These are phyloP conservation scores for Mantis religiosa DNA, from an alignment of 2,888 invertebrate genomes.

Conservation along the genomic window DNA sequence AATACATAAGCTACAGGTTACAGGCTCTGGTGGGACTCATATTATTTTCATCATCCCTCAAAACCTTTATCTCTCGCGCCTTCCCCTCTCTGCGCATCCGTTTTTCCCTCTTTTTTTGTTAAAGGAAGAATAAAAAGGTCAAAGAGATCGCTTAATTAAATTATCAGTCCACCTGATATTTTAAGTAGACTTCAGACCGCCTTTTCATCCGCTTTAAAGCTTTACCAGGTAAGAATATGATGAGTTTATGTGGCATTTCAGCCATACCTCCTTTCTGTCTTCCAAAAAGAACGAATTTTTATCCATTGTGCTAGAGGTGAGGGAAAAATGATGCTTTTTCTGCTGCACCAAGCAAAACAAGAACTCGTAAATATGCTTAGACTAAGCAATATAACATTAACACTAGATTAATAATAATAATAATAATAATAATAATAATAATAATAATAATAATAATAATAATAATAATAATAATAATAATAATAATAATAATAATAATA, in stretches of 20 bases:
- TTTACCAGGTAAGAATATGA: slow-evolving; percentile 14
- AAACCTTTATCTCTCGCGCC: background rate
- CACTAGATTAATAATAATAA: no score
- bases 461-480: no score
- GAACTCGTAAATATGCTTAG: background rate
- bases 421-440: no score
- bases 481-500: no score
- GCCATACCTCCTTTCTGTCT: background rate
- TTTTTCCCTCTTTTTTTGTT: no score
- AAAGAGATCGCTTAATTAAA: slow-evolving; percentile 47
- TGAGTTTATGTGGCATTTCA: slow-evolving; percentile 14
- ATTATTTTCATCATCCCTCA: slow-evolving; percentile 27
- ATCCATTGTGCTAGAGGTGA: background rate
- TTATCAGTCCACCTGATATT: slow-evolving; percentile 46
- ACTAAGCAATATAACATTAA: no score
- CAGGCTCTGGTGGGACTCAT: slow-evolving; percentile 23
- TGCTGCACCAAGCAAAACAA: background rate
- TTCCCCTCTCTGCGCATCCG: slow-evolving; percentile 10
- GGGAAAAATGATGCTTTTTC: background rate
- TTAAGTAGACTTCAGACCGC: background rate
- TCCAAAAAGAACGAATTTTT: background rate
- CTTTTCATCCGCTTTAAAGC: slow-evolving; percentile 5
- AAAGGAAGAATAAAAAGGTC: slow-evolving; percentile 39
- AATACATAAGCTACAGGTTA: slow-evolving; percentile 24
- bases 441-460: no score